phyloP scores from a whole-genome alignment of 2,797 vertebrate genomes.

The Muscicapa comitata region DNA sequence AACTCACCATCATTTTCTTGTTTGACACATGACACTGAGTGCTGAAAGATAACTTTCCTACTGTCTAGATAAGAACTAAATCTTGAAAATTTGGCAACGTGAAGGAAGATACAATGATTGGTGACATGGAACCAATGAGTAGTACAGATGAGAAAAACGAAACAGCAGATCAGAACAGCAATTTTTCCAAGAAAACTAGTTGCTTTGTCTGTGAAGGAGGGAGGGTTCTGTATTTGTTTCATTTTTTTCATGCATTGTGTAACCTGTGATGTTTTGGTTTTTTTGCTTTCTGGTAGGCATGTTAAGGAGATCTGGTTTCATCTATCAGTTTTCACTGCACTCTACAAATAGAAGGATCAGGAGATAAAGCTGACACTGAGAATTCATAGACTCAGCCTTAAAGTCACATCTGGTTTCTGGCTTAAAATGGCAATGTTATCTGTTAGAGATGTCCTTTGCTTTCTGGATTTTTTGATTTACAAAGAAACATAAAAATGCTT shows the following conservation, averaged over 20 bases:
- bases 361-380: neutral
- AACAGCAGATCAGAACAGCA: neutral
- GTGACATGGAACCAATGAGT: neutral
- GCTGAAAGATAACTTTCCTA: neutral
- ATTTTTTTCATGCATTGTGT: neutral
- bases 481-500: neutral
- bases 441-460: neutral
- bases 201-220: neutral
- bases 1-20: neutral
- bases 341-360: neutral
- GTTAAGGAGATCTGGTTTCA: neutral
- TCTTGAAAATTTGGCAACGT: neutral
- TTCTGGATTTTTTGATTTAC: neutral
- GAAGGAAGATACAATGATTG: neutral
- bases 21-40: neutral
- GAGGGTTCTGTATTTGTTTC: neutral
- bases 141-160: neutral
- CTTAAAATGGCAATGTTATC: neutral
- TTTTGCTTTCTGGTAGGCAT: neutral
- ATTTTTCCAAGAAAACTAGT: neutral
- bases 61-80: neutral
- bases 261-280: neutral
- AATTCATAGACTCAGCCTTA: neutral
- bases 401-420: neutral
- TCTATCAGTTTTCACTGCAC: neutral